Evolutionary conservation across 2,113 vertebrate species (phyloP).

Genomic region (Asarcornis scutulata): DNA sequence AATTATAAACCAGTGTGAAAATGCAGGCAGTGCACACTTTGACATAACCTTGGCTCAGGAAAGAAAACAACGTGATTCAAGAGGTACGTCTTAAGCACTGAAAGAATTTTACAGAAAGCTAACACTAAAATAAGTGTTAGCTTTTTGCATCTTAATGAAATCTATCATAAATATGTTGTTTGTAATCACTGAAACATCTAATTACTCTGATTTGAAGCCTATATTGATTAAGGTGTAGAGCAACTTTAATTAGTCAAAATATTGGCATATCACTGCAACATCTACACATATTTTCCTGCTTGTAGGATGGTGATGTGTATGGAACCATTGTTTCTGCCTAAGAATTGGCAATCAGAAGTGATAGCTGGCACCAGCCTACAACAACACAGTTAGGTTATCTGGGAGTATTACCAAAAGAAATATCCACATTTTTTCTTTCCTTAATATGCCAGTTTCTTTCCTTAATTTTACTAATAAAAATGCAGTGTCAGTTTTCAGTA

Average conservation of each 20-base stretch:
- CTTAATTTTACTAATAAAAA: not conserved
- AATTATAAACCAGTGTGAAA: conserved; percentile 87
- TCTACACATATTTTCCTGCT: not conserved
- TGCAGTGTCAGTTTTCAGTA: not conserved
- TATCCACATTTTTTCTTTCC: not conserved
- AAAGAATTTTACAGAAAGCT: not conserved
- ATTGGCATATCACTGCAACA: not conserved
- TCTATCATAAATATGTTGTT: not conserved
- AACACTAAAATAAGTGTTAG: not conserved
- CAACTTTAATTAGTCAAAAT: not conserved
- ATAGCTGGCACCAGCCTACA: not conserved
- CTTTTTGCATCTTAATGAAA: not conserved
- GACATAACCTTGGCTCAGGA: conserved; percentile 89
- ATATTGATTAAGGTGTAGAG: not conserved
- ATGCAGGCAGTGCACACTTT: conserved; percentile 83
- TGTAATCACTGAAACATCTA: not conserved
- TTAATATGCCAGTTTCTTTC: not conserved
- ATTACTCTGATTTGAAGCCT: not conserved
- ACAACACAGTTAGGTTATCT: not conserved
- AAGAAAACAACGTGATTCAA: conserved; percentile 82
- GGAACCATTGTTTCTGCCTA: not conserved
- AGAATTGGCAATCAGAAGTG: not conserved
- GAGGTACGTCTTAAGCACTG: conserved; percentile 76
- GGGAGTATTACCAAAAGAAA: not conserved
- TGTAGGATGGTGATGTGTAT: not conserved